Evolutionary conservation across 2,888 invertebrate species (phyloP).

Genomic region (Blomia tropicalis): DNA sequence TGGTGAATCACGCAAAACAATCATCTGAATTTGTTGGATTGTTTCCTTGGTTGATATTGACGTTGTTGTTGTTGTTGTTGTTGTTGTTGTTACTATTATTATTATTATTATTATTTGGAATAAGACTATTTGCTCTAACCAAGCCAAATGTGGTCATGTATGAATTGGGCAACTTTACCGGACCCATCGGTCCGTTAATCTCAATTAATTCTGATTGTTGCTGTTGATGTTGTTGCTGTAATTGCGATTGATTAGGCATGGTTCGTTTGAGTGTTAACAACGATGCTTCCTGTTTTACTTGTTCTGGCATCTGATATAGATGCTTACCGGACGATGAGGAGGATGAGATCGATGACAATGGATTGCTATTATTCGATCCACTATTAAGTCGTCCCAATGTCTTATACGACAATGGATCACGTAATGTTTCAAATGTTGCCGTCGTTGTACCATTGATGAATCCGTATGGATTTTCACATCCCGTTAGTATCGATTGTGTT

Average conservation of each 20-base stretch:
- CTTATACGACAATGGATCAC: neutral
- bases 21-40: no score
- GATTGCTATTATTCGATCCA: neutral
- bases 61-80: no score
- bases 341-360: neutral
- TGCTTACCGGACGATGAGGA: neutral
- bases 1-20: no score
- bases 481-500: neutral
- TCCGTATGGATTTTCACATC: neutral
- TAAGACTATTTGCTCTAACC: neutral
- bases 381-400: neutral
- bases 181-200: neutral
- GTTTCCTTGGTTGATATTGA: no score
- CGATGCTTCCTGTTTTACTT: neutral
- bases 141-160: conserved; percentile 15
- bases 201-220: neutral
- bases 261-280: neutral
- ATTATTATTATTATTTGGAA: neutral
- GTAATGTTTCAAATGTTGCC: conserved; percentile 3
- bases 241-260: neutral
- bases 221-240: conserved; percentile 10
- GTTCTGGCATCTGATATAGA: conserved; percentile 5
- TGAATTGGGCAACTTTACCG: neutral
- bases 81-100: no score
- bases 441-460: neutral